phyloP scores from a whole-genome alignment of 2,113 vertebrate species.

The Trachemys scripta region DNA sequence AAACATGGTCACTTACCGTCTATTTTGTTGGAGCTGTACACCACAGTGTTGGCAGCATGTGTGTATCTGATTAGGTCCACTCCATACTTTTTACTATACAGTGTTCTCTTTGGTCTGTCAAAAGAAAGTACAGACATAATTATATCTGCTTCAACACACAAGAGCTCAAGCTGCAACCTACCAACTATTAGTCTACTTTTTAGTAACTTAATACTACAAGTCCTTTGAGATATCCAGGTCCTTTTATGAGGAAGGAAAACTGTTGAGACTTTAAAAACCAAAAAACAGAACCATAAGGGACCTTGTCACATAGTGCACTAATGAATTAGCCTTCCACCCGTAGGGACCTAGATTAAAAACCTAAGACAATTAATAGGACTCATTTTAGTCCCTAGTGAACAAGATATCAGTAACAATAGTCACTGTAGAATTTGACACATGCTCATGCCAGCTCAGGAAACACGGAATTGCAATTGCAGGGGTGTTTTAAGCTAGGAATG shows the following conservation, averaged over 20 bases:
- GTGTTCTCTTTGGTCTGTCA: conserved; percentile 94
- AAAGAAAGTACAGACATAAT: conserved; percentile 56
- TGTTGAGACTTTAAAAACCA: not conserved
- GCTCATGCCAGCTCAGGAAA: not conserved
- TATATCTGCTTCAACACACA: not conserved
- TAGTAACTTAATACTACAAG: not conserved
- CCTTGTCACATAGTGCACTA: not conserved
- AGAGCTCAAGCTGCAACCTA: not conserved
- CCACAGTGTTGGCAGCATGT: conserved; percentile 98
- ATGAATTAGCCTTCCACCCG: not conserved
- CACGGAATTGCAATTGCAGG: not conserved
- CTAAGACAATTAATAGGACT: not conserved
- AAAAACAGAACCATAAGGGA: not conserved
- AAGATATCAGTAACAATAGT: not conserved
- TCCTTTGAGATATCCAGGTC: not conserved
- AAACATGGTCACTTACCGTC: conserved; percentile 88
- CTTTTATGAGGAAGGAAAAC: not conserved
- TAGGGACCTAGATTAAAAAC: not conserved
- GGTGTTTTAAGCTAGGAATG: not conserved
- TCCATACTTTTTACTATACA: conserved; percentile 99
- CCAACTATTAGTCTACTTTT: conserved; percentile 1
- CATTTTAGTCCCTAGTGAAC: not conserved
- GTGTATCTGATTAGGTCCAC: conserved; percentile 99
- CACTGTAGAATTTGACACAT: not conserved
- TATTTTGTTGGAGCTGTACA: conserved; percentile 99